Evolutionary conservation across 2,888 invertebrate genomes (phyloP).

Genomic region (Saturnia japonica): DNA sequence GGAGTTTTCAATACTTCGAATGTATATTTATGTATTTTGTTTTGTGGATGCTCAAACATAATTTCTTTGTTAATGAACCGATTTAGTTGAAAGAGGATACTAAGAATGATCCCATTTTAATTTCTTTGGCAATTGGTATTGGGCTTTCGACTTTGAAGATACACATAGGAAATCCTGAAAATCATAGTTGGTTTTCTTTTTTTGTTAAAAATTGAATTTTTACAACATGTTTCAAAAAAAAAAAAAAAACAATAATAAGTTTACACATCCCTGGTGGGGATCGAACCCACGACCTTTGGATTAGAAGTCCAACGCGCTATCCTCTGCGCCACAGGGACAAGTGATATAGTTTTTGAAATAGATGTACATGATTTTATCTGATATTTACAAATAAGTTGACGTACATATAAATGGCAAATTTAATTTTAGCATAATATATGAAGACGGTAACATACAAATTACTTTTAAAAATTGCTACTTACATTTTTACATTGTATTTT

Average conservation of each 20-base stretch:
- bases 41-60: too few species aligned
- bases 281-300: constrained; percentile 95
- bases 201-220: too few species aligned
- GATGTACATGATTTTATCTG: constrained; percentile 11
- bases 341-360: constrained; percentile 41
- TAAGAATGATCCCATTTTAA: too few species aligned
- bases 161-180: too few species aligned
- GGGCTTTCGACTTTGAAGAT: too few species aligned
- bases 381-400: neutral
- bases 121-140: too few species aligned
- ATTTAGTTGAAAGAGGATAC: too few species aligned
- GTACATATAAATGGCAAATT: neutral
- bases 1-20: too few species aligned
- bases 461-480: neutral
- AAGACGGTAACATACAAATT: neutral
- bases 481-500: neutral
- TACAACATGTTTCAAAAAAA: too few species aligned
- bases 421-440: neutral
- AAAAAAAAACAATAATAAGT: constrained; percentile 24
- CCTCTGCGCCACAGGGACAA: constrained; percentile 93
- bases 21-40: too few species aligned
- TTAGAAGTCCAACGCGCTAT: constrained; percentile 95
- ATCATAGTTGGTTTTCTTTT: too few species aligned
- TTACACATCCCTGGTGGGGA: constrained; percentile 91
- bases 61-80: too few species aligned